Base-by-base conservation (phyloP, 2,113 vertebrate genomes). In the Glaucomys volans region DNA sequence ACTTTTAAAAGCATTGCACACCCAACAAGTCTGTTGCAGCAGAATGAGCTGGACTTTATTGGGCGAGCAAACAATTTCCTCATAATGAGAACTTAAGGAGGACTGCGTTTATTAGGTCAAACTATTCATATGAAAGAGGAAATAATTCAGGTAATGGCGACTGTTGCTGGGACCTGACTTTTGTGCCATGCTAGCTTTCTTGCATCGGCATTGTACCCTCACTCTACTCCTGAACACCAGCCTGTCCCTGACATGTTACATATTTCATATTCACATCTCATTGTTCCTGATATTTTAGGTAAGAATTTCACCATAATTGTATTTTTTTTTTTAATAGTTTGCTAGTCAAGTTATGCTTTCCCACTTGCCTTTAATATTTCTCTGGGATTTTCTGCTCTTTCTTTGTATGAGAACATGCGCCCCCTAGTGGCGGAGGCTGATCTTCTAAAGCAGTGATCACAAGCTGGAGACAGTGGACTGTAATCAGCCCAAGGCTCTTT, bases 41-140 rank as follows among this genome's bases (percentile, higher is more conserved):
- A 90, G 74, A 81, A 85, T 57, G 30, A 94, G 18, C 32, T 85
- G 42, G 77, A 52, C 86, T 96, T 96, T 96, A 94, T 66, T 91
- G 67, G 67, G 13, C 81, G 18, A 95, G 84, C 67, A 91, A 79
- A 77, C 47, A 42, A 28, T 79, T 80, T 90, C 30, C 85, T 54
- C 81, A 24, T 47, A 66, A 86, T 71, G 82, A 83, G 50, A 95
- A 91, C 86, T 87, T 77, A 35, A 90, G 3, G 35, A 59, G 7
- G 30, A 42, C 32, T 57, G 20, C 79, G 44, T 50, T 97, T 96
- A 88, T 67, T 71, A 87, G 54, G 18, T 82, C 30, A 32, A 50
- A 37, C 26, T 94, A 57, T 37, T 77, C 57, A n/a, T n/a, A 62
- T 28, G 22, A 74, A 88, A 88, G 40, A 20, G 40, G 47, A 88